Base-by-base conservation (phyloP, 2,888 invertebrate genomes). In the Oscheius myriophilus region DNA sequence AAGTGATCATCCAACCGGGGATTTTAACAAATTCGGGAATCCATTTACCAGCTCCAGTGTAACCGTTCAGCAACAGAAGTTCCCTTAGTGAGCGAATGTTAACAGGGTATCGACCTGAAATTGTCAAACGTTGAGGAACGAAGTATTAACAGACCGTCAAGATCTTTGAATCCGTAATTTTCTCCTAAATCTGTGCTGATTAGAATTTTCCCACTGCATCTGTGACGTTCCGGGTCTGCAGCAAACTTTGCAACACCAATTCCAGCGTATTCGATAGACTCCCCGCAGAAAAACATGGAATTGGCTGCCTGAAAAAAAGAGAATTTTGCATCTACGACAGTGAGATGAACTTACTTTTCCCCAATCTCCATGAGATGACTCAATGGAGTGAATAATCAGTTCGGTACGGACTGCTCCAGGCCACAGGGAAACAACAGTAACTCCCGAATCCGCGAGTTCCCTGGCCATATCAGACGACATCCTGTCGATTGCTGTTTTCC, bases 391-490 rank as follows among this genome's bases (percentile, higher is more conserved):
- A 21, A 64, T 52, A n/a, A 64, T 64, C 16, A 63, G 26, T 52
- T 80, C 80, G 1, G 78, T 78, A 57, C 81, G 76, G 0, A 88
- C 88, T 11, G 87, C 82, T 16, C 88, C 88, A 0, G 89, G 89
- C 87, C 88, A 89, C 1, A 89, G 73, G 59, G 87, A 87, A n/a
- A 89, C 72, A 21, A 79, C 84, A 2, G 87, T 84, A 7, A 89
- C 87, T 58, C 86, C 82, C 53, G 86, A 76, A 45, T 86, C 83
- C 51, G 76, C 72, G 42, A 89, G 78, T 69, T 89, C 89, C 18
- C 81, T 46, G 0, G 85, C 88, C 76, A 87, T 88, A 73, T 89
- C 89, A 0, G 86, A 87, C 0, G 89, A 87, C 88, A 89, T 87
- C 25, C 89, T 80, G 72, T 89, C 89, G 57, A 82, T 80, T 21